A percentile compares a stretch with the other conserved stretches of the same genome.
phyloP scores from a whole-genome alignment of 2,888 invertebrate genomes.

The Thera obeliscata region DNA sequence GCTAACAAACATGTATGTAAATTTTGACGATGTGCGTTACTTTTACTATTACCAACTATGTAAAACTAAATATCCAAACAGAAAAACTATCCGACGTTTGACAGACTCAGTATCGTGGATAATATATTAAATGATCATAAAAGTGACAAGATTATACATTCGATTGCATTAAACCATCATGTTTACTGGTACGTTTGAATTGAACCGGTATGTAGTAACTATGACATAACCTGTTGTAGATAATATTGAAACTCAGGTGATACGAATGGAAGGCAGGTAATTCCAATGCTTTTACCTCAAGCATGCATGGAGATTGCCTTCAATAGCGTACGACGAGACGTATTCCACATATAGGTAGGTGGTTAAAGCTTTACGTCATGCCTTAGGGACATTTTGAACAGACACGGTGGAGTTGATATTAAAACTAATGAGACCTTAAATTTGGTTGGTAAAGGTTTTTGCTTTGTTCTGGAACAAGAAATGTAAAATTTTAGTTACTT shows the following conservation, averaged over 20 bases:
- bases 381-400: slow-evolving; percentile 27
- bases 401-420: slow-evolving; percentile 19
- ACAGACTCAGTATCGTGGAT: slow-evolving; percentile 29
- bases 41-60: neutral
- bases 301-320: slow-evolving; percentile 29
- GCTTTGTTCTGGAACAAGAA: slow-evolving; percentile 12
- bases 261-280: slow-evolving; percentile 30
- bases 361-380: slow-evolving; percentile 25
- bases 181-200: slow-evolving; percentile 36
- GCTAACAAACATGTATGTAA: neutral
- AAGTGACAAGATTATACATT: slow-evolving; percentile 38
- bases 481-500: neutral
- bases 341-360: slow-evolving; percentile 1
- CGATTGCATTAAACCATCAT: slow-evolving; percentile 36
- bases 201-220: slow-evolving; percentile 34
- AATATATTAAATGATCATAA: slow-evolving; percentile 42
- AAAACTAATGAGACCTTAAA: slow-evolving; percentile 16
- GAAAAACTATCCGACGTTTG: slow-evolving; percentile 25
- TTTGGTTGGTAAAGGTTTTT: slow-evolving; percentile 10
- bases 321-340: slow-evolving; percentile 20
- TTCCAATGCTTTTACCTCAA: slow-evolving; percentile 40
- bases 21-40: neutral
- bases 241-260: slow-evolving; percentile 39
- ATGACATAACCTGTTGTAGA: slow-evolving; percentile 30
- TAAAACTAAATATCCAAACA: neutral